Evolutionary conservation across 2,113 vertebrate species (phyloP), one percentile per base, ranked within the genome.

Genomic region (Pitta sordida): DNA sequence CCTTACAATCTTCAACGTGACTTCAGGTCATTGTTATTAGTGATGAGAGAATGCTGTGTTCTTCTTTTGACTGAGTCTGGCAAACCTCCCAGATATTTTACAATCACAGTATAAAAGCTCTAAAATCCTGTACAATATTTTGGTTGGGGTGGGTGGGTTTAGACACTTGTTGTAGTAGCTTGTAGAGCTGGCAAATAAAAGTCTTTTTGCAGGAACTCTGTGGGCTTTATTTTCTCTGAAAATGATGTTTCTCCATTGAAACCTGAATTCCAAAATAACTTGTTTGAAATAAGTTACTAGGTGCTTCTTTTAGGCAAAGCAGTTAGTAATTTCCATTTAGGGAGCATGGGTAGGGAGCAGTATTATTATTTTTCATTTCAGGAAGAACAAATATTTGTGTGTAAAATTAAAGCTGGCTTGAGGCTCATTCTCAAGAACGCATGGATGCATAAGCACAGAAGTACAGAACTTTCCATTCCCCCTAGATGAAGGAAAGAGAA

Each of bases 11-110:
- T 97, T 95, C 92, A 95, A 77, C 23, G 21, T 94, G 93, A 94
- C 96, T 97, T 93, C 83, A 83, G 94, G 96, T 97, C 95, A 95
- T 94, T 95, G 92, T 96, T 97, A 95, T 96, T 97, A 95, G 96
- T 94, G 92, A 94, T 96, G 94, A 97, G 96, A 97, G 95, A 96
- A 95, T 83, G 91, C 89, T 94, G 88, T 87, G 91, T 84, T 95
- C 91, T 96, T 94, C 95, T 89, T 97, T 93, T 94, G 94, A 92
- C 93, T 90, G 88, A 89, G 69, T 62, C 75, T 97, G 96, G 95
- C 95, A 97, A 95, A 65, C 83, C 93, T 97, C 96, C 94, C 94
- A 97, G 97, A 95, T 95, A 96, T 81, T 96, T 96, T 96, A 92
- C 92, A 95, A 95, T 95, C 90, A 86, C 64, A 88, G 64, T 84